phyloP scores from a whole-genome alignment of 2,797 vertebrate species.

The Emydoidea blandingii region DNA sequence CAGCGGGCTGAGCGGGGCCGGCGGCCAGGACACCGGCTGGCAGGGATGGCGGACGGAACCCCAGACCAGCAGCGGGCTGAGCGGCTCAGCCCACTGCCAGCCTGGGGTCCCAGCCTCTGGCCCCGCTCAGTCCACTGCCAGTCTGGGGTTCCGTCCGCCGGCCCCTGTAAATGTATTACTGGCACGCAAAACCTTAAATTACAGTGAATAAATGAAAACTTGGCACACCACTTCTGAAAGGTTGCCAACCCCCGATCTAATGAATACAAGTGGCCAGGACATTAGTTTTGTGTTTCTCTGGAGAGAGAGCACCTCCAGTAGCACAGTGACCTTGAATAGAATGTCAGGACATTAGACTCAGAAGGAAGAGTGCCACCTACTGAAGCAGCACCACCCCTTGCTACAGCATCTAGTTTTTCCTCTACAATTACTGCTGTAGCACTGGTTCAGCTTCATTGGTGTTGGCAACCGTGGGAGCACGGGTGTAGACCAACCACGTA shows the following conservation, averaged over 20 bases:
- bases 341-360: background rate
- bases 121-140: too few species aligned
- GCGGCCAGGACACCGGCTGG: too few species aligned
- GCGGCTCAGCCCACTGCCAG: too few species aligned
- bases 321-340: background rate
- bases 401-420: rapidly evolving
- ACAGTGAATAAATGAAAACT: too few species aligned
- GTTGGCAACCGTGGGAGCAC: background rate
- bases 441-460: background rate
- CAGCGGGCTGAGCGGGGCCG: too few species aligned
- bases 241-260: background rate
- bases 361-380: background rate
- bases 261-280: background rate
- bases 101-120: too few species aligned
- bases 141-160: too few species aligned
- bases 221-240: too few species aligned
- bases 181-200: too few species aligned
- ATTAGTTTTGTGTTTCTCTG: background rate
- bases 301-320: background rate
- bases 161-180: too few species aligned
- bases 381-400: background rate
- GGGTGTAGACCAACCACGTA: background rate
- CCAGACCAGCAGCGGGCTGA: too few species aligned
- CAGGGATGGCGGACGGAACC: too few species aligned
- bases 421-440: background rate